Conservation (phyloP, 2,797 vertebrate genomes). For the Hafferia zeledoni region DNA sequence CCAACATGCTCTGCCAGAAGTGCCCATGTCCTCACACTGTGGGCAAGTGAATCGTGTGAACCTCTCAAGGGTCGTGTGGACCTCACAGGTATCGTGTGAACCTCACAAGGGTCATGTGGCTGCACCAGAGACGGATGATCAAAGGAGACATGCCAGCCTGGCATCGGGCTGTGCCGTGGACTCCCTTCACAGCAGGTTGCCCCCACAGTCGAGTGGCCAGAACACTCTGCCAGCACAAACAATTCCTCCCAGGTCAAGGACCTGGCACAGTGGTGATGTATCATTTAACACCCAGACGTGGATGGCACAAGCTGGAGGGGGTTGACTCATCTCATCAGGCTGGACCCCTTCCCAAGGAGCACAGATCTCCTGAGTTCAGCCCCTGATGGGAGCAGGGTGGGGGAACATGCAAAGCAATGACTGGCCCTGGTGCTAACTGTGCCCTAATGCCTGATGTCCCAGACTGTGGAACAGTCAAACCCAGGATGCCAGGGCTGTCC, state of each 20-base stretch:
- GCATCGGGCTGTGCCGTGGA: accelerated
- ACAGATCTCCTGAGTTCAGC: neutral
- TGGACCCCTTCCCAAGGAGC: neutral
- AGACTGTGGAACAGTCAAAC: neutral
- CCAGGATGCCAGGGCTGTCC: neutral
- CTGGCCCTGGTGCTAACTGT: accelerated
- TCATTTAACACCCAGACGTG: neutral
- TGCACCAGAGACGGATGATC: neutral
- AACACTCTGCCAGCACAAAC: neutral
- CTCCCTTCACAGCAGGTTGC: neutral
- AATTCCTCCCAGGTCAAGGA: conserved; percentile 41
- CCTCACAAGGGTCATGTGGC: neutral
- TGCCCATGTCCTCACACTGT: accelerated
- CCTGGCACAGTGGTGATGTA: neutral
- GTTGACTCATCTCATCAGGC: neutral
- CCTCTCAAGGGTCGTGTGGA: neutral
- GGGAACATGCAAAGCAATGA: neutral
- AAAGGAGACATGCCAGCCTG: neutral
- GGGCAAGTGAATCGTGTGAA: neutral
- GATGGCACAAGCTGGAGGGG: neutral
- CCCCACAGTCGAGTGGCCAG: accelerated
- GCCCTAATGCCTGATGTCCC: neutral
- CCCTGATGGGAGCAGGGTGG: neutral
- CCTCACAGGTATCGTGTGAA: neutral
- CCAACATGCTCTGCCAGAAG: neutral